Evolutionary conservation across 2,113 vertebrate genomes (phyloP).

Genomic region (Potamarius usumacintae): DNA sequence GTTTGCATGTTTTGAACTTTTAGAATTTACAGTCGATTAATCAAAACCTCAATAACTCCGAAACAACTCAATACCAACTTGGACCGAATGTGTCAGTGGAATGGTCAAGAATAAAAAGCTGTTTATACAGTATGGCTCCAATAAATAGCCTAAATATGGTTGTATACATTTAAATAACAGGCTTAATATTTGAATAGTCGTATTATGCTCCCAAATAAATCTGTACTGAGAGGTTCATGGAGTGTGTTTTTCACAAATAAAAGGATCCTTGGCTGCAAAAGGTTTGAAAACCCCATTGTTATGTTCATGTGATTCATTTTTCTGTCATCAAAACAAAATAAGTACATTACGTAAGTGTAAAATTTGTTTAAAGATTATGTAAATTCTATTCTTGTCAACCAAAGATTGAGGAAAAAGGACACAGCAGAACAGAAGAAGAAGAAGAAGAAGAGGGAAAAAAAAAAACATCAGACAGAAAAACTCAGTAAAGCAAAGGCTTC

Average conservation of each 20-base stretch:
- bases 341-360: not conserved
- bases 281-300: not conserved
- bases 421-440: not conserved
- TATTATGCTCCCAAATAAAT: not conserved
- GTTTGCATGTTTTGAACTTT: too few relatives aligned
- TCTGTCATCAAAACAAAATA: not conserved
- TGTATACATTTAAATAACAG: not conserved
- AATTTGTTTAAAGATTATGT: not conserved
- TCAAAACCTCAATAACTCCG: not conserved
- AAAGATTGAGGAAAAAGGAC: not conserved
- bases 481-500: not conserved
- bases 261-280: not conserved
- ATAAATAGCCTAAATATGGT: not conserved
- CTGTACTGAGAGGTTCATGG: not conserved
- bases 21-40: too few relatives aligned
- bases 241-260: not conserved
- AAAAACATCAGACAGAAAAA: not conserved
- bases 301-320: not conserved
- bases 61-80: not conserved
- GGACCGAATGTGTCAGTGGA: not conserved
- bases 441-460: too few relatives aligned
- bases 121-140: not conserved
- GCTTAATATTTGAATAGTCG: not conserved
- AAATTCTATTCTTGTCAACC: not conserved
- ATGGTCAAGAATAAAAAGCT: not conserved